Evolutionary conservation across 2,113 vertebrate species (phyloP).

Genomic region (Rhea pennata): DNA sequence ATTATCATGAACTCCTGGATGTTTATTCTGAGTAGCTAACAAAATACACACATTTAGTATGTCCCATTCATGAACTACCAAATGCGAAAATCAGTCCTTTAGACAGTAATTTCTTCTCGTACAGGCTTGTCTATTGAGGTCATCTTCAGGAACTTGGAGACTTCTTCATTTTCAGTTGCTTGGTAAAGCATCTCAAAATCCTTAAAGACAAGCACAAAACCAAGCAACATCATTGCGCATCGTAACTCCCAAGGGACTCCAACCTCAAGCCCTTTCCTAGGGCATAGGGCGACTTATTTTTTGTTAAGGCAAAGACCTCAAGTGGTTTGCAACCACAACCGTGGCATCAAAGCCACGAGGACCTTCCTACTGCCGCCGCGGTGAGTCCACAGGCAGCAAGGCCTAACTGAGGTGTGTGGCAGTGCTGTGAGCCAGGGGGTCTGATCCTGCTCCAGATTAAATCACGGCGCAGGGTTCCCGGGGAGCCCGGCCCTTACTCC

Average conservation of each 20-base stretch:
- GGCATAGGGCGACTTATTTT: fast-evolving
- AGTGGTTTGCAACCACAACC: fast-evolving
- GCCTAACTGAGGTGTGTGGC: fast-evolving
- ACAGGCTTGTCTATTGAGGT: neutral
- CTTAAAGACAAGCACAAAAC: neutral
- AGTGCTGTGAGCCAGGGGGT: neutral
- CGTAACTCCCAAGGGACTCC: fast-evolving
- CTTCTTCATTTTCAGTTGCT: neutral
- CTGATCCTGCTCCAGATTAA: no score
- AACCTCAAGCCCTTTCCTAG: fast-evolving
- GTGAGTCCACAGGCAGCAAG: fast-evolving
- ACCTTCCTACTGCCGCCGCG: fast-evolving
- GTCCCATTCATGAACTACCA: no score
- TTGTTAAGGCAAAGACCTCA: fast-evolving
- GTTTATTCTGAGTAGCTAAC: neutral
- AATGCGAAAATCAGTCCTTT: no score
- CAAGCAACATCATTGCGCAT: neutral
- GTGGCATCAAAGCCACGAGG: fast-evolving
- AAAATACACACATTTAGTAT: neutral
- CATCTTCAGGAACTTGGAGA: constrained; percentile 7
- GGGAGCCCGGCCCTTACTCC: constrained; percentile 69
- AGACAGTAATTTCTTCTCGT: neutral
- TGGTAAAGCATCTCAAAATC: constrained; percentile 7
- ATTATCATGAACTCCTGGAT: fast-evolving
- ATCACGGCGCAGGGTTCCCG: no score